Evolutionary conservation across 2,797 vertebrate genomes (phyloP).

Genomic region (Eremophila alpestris): DNA sequence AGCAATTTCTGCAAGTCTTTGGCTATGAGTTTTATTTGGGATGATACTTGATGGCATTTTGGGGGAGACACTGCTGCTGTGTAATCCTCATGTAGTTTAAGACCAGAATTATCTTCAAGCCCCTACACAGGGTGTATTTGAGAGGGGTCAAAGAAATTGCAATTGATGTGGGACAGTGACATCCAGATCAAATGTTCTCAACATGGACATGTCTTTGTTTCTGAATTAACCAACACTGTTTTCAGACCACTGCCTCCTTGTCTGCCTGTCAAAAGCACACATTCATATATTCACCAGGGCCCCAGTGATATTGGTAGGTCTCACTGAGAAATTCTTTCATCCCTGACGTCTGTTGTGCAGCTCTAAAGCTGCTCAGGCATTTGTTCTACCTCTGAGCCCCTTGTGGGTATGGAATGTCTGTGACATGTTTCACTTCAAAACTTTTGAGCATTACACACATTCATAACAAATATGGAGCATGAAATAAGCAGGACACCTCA

Average conservation of each 20-base stretch:
- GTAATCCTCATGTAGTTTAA: background rate
- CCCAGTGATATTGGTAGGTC: background rate
- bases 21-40: background rate
- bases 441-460: background rate
- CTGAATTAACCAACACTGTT: background rate
- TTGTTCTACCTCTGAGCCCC: background rate
- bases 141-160: background rate
- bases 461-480: fast-evolving
- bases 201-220: background rate
- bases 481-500: fast-evolving
- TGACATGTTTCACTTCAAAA: background rate
- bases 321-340: background rate
- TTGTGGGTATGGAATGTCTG: background rate
- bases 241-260: background rate
- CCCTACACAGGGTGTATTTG: fast-evolving
- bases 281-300: background rate
- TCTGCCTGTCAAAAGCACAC: background rate
- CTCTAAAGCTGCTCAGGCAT: background rate
- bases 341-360: background rate
- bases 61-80: background rate
- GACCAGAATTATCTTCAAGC: background rate
- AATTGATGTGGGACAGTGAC: fast-evolving
- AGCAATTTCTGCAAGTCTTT: background rate
- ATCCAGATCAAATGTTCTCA: background rate
- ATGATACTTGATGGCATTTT: background rate